These are phyloP conservation scores for Drosophila nigrodunni DNA, from an alignment of 1,140 invertebrate genomes.

Conservation along the genomic window DNA sequence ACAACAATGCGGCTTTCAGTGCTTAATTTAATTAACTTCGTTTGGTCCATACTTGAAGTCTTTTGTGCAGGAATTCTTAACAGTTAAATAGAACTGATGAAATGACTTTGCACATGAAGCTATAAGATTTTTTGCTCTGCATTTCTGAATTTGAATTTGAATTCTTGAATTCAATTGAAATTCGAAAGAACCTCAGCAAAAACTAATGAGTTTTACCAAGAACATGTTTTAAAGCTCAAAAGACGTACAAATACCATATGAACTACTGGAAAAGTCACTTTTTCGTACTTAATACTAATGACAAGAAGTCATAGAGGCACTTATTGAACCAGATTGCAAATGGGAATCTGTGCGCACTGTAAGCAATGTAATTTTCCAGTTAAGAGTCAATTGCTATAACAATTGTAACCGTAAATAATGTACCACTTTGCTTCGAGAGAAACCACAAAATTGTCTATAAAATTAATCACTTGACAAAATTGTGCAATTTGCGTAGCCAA, in stretches of 20 bases:
- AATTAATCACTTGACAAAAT: slow-evolving; percentile 77
- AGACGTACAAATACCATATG: no score
- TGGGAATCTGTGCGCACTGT: neutral
- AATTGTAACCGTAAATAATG: slow-evolving; percentile 21
- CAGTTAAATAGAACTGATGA: neutral
- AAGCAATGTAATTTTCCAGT: neutral
- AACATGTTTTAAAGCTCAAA: no score
- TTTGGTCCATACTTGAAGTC: neutral
- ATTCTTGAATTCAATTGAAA: no score
- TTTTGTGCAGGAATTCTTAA: neutral
- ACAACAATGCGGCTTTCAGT: slow-evolving; percentile 31
- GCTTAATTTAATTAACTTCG: slow-evolving; percentile 47
- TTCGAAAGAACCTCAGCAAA: no score
- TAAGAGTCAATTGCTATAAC: slow-evolving; percentile 21
- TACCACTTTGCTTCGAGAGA: slow-evolving; percentile 11
- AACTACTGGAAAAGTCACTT: no score
- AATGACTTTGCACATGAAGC: neutral
- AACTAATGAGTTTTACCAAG: no score
- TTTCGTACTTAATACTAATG: no score
- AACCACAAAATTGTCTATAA: slow-evolving; percentile 67
- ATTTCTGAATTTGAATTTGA: no score
- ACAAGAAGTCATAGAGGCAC: no score
- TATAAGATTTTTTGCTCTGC: no score
- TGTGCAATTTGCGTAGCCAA: slow-evolving; percentile 75
- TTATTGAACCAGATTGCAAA: no score